These are phyloP conservation scores for Papilio demoleus DNA, from an alignment of 2,888 invertebrate genomes.

Conservation along the genomic window DNA sequence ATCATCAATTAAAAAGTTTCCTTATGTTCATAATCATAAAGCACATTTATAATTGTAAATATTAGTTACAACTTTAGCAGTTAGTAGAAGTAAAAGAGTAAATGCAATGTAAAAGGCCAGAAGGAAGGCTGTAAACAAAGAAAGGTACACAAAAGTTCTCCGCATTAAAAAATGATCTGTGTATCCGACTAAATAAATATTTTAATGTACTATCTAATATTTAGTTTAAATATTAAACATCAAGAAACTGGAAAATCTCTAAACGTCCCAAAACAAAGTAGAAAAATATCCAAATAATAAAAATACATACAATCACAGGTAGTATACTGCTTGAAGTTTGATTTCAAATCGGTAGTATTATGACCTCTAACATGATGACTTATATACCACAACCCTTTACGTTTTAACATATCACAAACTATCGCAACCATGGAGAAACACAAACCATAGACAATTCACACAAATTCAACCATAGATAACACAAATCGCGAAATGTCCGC, in stretches of 20 bases:
- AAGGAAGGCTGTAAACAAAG: conserved; percentile 17
- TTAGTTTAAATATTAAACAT: too few species aligned
- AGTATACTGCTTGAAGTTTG: conserved; percentile 71
- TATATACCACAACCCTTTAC: conserved; percentile 77
- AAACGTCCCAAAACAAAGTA: not conserved
- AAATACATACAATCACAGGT: conserved; percentile 73
- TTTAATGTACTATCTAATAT: too few species aligned
- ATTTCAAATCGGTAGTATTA: conserved; percentile 70
- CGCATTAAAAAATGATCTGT: not conserved
- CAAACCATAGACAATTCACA: conserved; percentile 49
- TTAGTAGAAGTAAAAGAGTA: conserved; percentile 20
- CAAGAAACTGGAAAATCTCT: too few species aligned
- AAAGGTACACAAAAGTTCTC: conserved; percentile 35
- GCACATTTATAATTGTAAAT: conserved; percentile 42
- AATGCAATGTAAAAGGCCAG: conserved; percentile 28
- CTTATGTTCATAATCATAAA: not conserved
- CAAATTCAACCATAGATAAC: conserved; percentile 42
- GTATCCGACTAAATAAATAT: too few species aligned
- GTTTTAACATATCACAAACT: conserved; percentile 72
- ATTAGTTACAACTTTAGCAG: not conserved
- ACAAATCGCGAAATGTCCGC: not conserved
- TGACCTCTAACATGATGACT: conserved; percentile 71
- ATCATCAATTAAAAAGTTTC: not conserved
- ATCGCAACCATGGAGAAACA: conserved; percentile 48
- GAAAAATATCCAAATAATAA: not conserved